Conservation (phyloP, 2,797 vertebrate genomes). For the Myotis pilosus region DNA sequence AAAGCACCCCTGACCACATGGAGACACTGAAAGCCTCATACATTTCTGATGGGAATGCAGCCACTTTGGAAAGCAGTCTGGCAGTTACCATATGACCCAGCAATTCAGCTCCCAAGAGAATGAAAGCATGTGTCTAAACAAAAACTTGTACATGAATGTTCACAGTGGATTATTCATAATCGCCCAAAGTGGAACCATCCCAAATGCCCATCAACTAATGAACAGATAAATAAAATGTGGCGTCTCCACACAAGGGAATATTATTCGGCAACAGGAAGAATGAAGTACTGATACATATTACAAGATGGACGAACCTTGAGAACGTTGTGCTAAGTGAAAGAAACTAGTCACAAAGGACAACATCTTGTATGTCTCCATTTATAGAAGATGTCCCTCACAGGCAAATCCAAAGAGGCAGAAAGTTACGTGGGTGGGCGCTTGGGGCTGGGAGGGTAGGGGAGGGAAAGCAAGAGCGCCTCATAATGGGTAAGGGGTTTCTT, state of each 20-base stretch:
- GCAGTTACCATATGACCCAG: not conserved
- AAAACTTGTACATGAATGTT: not conserved
- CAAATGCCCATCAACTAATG: not conserved
- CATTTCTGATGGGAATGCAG: not conserved
- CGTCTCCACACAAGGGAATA: not conserved
- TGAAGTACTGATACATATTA: not conserved
- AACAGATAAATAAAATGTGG: not conserved
- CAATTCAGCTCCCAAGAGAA: not conserved
- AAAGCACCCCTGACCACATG: not conserved
- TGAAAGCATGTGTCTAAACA: not conserved
- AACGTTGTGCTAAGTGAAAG: not conserved
- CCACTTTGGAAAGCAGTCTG: not conserved
- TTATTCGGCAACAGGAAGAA: not conserved
- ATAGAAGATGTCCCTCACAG: not conserved
- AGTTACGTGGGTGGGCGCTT: not conserved
- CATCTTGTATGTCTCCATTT: not conserved
- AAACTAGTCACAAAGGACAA: not conserved
- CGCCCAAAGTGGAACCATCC: not conserved
- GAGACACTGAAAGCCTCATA: not conserved
- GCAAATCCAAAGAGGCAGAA: not conserved
- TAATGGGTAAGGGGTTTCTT: not conserved
- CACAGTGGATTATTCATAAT: not conserved
- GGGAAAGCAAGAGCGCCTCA: not conserved
- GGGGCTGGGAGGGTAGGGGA: too few species aligned
- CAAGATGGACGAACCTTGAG: not conserved